Conservation (phyloP, 2,797 vertebrate genomes). For the Spheniscus humboldti region DNA sequence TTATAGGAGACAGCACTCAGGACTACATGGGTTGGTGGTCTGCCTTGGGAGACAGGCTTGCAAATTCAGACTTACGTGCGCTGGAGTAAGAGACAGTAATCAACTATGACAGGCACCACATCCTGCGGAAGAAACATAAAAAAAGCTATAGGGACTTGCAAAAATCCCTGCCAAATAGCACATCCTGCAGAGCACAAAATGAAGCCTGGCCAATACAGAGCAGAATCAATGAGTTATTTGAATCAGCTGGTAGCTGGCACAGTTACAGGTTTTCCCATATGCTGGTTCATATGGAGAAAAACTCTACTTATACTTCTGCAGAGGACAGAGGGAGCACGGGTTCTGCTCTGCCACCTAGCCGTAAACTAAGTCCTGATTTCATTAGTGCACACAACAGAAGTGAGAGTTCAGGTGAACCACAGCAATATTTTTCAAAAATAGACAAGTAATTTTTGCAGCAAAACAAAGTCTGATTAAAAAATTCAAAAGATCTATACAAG, state of each 20-base stretch:
- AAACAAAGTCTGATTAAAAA: background rate
- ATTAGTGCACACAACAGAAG: background rate
- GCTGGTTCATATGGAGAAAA: background rate
- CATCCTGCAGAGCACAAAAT: background rate
- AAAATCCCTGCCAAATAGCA: background rate
- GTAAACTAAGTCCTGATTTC: background rate
- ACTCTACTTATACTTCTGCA: background rate
- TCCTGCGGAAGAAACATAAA: slow-evolving; percentile 75
- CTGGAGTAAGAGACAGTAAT: slow-evolving; percentile 92
- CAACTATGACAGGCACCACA: slow-evolving; percentile 88
- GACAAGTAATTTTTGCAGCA: background rate
- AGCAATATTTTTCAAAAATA: background rate
- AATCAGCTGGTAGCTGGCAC: background rate
- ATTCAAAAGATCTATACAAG: background rate
- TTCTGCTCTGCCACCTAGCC: background rate
- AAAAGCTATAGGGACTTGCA: background rate
- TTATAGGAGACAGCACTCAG: background rate
- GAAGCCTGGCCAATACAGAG: background rate
- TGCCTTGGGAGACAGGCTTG: background rate
- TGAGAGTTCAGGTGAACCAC: background rate
- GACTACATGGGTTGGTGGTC: background rate
- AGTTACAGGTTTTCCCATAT: background rate
- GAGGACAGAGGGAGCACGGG: background rate
- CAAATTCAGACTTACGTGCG: slow-evolving; percentile 82
- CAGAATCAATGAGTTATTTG: background rate